phyloP scores from a whole-genome alignment of 2,888 invertebrate species.

The Orgyia antiqua region DNA sequence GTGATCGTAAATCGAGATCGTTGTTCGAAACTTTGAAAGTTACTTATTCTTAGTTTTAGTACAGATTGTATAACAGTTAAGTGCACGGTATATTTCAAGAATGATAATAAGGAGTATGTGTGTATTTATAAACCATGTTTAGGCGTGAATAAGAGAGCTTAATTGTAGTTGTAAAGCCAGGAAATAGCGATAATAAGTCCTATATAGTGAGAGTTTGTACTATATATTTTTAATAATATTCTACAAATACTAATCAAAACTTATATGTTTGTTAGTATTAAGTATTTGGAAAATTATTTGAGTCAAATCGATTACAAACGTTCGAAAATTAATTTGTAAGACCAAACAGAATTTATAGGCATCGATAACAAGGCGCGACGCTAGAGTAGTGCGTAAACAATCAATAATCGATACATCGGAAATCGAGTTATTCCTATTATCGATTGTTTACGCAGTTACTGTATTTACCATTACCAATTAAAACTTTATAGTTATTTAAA shows the following conservation, averaged over 20 bases:
- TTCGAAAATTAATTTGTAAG: constrained; percentile 37
- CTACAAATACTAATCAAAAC: too few relatives aligned
- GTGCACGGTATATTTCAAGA: constrained; percentile 11
- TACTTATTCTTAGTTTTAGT: constrained; percentile 21
- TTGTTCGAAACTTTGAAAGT: constrained; percentile 19
- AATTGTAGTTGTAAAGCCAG: too few relatives aligned
- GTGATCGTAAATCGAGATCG: constrained; percentile 27
- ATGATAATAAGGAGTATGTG: too few relatives aligned
- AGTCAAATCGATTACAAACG: constrained; percentile 53
- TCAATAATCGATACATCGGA: constrained; percentile 48
- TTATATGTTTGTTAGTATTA: too few relatives aligned
- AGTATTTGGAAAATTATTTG: too few relatives aligned
- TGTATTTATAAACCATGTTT: too few relatives aligned
- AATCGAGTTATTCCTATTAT: too few relatives aligned
- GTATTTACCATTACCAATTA: constrained; percentile 70
- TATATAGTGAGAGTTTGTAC: too few relatives aligned
- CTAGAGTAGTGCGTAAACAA: constrained; percentile 57
- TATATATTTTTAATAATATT: too few relatives aligned
- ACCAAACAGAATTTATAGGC: constrained; percentile 27
- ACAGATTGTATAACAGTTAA: constrained; percentile 22
- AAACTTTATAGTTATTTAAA: constrained; percentile 65
- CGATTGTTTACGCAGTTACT: constrained; percentile 47
- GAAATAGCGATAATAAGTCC: too few relatives aligned
- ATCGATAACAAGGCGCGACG: constrained; percentile 36
- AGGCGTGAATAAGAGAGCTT: too few relatives aligned